Conservation (phyloP, 2,888 invertebrate genomes). For the Lasioglossum marginatum region DNA sequence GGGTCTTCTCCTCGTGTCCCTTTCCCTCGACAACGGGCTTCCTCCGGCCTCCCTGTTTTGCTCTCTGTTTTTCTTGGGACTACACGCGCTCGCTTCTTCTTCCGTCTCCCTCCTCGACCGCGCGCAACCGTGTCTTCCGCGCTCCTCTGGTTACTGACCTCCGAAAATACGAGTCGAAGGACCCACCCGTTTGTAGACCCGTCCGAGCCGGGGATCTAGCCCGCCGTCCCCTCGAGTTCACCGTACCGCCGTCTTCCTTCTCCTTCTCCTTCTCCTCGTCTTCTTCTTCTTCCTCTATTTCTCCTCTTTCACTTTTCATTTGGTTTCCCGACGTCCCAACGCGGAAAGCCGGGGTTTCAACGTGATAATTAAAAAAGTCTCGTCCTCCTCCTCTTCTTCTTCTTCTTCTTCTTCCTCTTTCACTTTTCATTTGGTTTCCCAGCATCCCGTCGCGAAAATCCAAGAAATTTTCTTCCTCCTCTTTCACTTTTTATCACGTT, state of each 20-base stretch:
- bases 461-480: too few species aligned
- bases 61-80: constrained; percentile 44
- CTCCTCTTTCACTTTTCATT: constrained; percentile 24
- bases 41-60: constrained; percentile 25
- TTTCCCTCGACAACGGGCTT: constrained; percentile 13
- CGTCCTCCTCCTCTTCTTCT: neutral
- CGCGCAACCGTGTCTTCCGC: constrained; percentile 53
- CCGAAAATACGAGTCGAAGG: constrained; percentile 79
- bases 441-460: neutral
- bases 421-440: neutral
- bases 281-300: neutral
- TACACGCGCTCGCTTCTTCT: constrained; percentile 58
- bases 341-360: neutral
- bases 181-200: constrained; percentile 32
- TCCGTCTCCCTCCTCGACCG: constrained; percentile 72
- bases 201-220: neutral
- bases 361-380: too few species aligned
- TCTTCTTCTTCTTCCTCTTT: constrained; percentile 12
- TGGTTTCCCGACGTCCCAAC: neutral
- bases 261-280: neutral
- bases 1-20: constrained; percentile 18
- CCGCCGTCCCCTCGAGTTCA: neutral
- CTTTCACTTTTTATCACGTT: too few species aligned
- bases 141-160: constrained; percentile 83
- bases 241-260: neutral